Percentiles rank a stretch among this genome's conserved stretches.
Evolutionary conservation across 2,797 vertebrate species (phyloP).

Genomic region (Fistularia tabacaria): DNA sequence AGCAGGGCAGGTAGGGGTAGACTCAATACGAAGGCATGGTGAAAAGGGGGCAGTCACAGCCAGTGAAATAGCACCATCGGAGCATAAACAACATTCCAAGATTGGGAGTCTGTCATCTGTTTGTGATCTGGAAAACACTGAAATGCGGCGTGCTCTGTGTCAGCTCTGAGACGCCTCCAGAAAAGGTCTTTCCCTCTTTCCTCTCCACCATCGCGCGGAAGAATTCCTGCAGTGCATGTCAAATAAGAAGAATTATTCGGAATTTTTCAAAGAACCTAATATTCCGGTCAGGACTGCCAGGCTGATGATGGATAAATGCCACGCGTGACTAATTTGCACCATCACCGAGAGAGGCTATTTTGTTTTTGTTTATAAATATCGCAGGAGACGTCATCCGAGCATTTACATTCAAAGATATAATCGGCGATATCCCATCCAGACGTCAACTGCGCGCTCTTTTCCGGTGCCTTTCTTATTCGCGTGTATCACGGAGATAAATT

Average conservation of each 20-base stretch:
- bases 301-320: no score
- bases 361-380: background rate
- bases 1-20: background rate
- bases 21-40: background rate
- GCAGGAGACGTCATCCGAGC: slow-evolving; percentile 6
- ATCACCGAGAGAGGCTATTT: no score
- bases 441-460: no score
- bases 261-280: background rate
- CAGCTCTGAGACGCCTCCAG: slow-evolving; percentile 33
- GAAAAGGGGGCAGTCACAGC: slow-evolving; percentile 17
- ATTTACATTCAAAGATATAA: slow-evolving; percentile 11
- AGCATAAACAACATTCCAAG: slow-evolving; percentile 53
- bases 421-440: background rate
- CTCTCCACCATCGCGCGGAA: slow-evolving; percentile 31
- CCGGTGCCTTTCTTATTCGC: no score
- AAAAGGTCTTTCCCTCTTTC: slow-evolving; percentile 25
- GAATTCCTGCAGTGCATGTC: slow-evolving; percentile 15
- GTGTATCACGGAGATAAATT: no score
- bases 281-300: no score
- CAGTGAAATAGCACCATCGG: slow-evolving; percentile 31
- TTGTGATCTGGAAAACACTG: slow-evolving; percentile 53
- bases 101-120: slow-evolving; percentile 58
- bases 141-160: slow-evolving; percentile 50
- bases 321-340: no score
- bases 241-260: slow-evolving; percentile 1